Base-by-base conservation (phyloP, 2,797 vertebrate species). In the Synanceia verrucosa region DNA sequence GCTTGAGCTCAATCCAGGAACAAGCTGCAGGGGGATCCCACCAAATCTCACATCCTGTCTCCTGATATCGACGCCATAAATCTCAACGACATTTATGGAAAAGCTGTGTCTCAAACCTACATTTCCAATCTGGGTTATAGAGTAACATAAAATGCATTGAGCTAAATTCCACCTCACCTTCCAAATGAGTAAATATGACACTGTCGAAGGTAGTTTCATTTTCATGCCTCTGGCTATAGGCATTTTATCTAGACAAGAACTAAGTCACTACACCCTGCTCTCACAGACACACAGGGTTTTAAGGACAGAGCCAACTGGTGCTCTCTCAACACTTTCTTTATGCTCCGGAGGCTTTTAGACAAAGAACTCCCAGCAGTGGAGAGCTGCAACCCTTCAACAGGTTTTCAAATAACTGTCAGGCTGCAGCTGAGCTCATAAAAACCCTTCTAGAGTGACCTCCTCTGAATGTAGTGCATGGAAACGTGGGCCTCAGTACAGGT, bases 261-360 rank as follows among this genome's bases (percentile, higher is more conserved):
- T 62, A 23, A 59, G 23, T 37, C 58, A 51, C 48, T 58, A 39
- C 80, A 63, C 61, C 70, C 55, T 62, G 53, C 52, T 55, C 67
- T 73, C 48, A 65, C 65, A 63, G 71, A 51, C 76, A 81, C 14
- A 23, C 4, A 51, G 61, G 3, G 34, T 65, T 79, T 77, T 47
- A 64, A 81, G 68, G 65, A 73, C 68, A 82, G 82, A 78, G 73
- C 47, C 65, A 63, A 64, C 66, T 47, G 37, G 62, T 71, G 39
- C 33, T 63, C 73, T 70, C 61, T 78, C 70, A 79, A 88, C 81
- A 86, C 75, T 39, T 87, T 57, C 70, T 86, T 86, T 72, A 58
- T 67, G 36, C 69, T 82, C 37, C 41, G 41, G 50, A 66, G 69
- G 60, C n/a, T 77, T 78, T 86, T 19, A 67, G 70, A 86, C 80